Evolutionary conservation across 2,113 vertebrate species (phyloP).

Genomic region (Bos javanicus): DNA sequence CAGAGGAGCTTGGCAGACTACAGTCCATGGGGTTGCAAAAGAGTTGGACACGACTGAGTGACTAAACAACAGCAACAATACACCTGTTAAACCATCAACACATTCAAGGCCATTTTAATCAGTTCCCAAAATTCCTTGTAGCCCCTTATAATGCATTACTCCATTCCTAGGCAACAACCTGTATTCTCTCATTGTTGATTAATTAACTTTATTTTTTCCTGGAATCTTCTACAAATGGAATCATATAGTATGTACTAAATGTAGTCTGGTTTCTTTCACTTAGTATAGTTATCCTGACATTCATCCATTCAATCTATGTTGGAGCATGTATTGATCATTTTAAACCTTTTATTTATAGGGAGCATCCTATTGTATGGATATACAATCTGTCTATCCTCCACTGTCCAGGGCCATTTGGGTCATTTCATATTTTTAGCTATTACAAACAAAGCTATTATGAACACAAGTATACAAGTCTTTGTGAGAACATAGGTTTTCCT

Average conservation of each 20-base stretch:
- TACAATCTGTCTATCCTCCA: not conserved
- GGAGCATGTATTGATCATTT: not conserved
- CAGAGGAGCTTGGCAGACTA: not conserved
- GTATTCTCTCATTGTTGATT: not conserved
- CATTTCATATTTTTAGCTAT: not conserved
- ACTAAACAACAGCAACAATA: not conserved
- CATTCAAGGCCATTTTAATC: not conserved
- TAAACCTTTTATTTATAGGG: conserved; percentile 2
- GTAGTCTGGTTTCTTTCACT: not conserved
- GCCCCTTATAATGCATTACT: not conserved
- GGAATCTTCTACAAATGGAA: not conserved
- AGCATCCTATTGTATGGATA: not conserved
- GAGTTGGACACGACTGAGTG: not conserved
- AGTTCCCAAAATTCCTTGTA: not conserved
- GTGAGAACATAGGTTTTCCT: not conserved
- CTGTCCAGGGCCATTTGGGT: not conserved
- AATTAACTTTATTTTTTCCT: not conserved
- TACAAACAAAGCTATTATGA: not conserved
- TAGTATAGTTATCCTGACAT: not conserved
- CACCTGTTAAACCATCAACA: not conserved
- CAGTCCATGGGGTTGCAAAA: not conserved
- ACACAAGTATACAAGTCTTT: not conserved
- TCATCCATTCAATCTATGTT: not conserved
- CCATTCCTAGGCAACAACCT: not conserved
- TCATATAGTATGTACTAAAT: not conserved